These are phyloP conservation scores for Toxotes jaculatrix DNA, from an alignment of 2,113 vertebrate species.

Conservation along the genomic window DNA sequence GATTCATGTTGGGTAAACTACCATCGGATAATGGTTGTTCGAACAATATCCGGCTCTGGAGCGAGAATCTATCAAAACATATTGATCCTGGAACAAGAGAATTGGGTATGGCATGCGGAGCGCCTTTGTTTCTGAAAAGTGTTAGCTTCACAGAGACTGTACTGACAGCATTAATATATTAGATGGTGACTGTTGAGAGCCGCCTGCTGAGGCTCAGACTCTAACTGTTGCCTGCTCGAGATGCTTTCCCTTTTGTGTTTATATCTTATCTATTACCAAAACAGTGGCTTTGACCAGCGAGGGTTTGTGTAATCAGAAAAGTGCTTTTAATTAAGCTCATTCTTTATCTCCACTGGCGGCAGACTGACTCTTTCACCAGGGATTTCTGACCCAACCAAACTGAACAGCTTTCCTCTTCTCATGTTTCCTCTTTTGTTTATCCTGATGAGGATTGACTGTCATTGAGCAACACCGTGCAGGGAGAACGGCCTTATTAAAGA, in stretches of 20 bases:
- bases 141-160: slow-evolving; percentile 83
- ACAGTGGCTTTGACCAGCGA: slow-evolving; percentile 37
- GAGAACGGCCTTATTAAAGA: slow-evolving; percentile 74
- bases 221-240: slow-evolving; percentile 69
- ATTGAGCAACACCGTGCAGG: slow-evolving; percentile 64
- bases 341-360: slow-evolving; percentile 54
- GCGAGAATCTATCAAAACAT: slow-evolving; percentile 88
- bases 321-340: slow-evolving; percentile 70
- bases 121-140: slow-evolving; percentile 85
- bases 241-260: slow-evolving; percentile 49
- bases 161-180: slow-evolving; percentile 88
- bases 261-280: slow-evolving; percentile 61
- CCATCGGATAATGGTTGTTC: slow-evolving; percentile 85
- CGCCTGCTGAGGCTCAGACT: slow-evolving; percentile 75
- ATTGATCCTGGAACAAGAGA: slow-evolving; percentile 86
- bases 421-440: slow-evolving; percentile 70
- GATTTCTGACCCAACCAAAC: slow-evolving; percentile 52
- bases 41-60: slow-evolving; percentile 85
- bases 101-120: slow-evolving; percentile 83
- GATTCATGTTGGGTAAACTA: slow-evolving; percentile 87
- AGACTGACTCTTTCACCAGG: slow-evolving; percentile 56
- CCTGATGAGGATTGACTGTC: slow-evolving; percentile 75
- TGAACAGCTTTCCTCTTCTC: slow-evolving; percentile 52
- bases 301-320: slow-evolving; percentile 53
- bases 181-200: slow-evolving; percentile 79